phyloP scores from a whole-genome alignment of 2,113 vertebrate species.

The Alligator mississippiensis region DNA sequence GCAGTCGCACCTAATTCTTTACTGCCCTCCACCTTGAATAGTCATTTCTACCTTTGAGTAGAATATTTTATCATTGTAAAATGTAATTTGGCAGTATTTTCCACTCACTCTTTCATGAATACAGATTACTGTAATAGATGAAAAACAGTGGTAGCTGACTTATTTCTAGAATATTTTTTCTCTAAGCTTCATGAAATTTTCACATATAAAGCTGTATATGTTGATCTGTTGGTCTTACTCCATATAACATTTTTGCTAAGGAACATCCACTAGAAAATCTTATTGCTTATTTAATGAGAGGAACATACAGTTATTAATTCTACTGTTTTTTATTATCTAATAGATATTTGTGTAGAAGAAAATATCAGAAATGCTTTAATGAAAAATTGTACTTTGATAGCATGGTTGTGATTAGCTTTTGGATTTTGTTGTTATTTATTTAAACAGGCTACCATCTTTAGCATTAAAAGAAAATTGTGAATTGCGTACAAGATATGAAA shows the following conservation, averaged over 20 bases:
- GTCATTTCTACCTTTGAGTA: background rate
- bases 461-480: background rate
- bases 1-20: background rate
- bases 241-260: background rate
- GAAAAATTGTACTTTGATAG: background rate
- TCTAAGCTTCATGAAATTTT: background rate
- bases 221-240: background rate
- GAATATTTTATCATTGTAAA: background rate
- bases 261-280: background rate
- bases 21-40: background rate
- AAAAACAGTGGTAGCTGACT: conserved; percentile 13
- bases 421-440: background rate
- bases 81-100: conserved; percentile 14
- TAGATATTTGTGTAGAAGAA: background rate
- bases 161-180: background rate
- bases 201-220: background rate
- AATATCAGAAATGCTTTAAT: background rate
- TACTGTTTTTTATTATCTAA: background rate
- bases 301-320: background rate
- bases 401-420: background rate
- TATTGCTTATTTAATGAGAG: background rate
- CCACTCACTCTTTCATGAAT: background rate
- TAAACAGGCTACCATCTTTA: background rate
- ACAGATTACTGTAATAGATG: background rate
- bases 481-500: background rate